Evolutionary conservation across 2,797 vertebrate genomes (phyloP).

Genomic region (Anguilla marmorata): DNA sequence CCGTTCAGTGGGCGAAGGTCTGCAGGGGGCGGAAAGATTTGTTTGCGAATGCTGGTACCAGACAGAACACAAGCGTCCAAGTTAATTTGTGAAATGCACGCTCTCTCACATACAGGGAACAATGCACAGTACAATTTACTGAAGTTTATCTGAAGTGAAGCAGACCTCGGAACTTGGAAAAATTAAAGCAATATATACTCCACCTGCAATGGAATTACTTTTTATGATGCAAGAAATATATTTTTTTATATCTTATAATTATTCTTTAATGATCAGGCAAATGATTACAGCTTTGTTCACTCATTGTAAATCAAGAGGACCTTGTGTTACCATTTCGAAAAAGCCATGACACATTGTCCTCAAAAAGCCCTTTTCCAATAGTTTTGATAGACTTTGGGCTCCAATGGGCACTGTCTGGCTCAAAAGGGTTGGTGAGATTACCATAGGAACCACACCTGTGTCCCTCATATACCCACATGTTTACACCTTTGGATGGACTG

Average conservation of each 20-base stretch:
- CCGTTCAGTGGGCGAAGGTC: constrained; percentile 93
- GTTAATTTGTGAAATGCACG: not conserved
- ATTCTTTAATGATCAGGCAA: not conserved
- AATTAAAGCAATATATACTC: not conserved
- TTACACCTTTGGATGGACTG: too few species aligned
- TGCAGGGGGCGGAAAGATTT: constrained; percentile 68
- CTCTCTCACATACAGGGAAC: not conserved
- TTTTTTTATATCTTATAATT: not conserved
- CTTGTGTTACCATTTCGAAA: too few species aligned
- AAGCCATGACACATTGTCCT: too few species aligned
- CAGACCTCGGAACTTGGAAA: too few species aligned
- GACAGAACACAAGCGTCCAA: constrained; percentile 23
- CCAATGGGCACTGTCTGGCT: not conserved
- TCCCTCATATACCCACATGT: not conserved
- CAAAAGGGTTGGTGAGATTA: too few species aligned
- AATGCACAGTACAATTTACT: not conserved
- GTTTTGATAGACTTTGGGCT: not conserved
- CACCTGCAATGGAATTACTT: not conserved
- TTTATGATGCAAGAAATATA: not conserved
- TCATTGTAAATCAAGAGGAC: not conserved
- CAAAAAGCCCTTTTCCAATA: not conserved
- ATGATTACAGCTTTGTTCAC: not conserved
- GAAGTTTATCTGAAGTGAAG: too few species aligned
- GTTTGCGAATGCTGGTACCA: constrained; percentile 48
- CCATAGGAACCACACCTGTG: not conserved